Base-by-base conservation (phyloP, 1,140 invertebrate genomes). In the Marisa cornuarietis region DNA sequence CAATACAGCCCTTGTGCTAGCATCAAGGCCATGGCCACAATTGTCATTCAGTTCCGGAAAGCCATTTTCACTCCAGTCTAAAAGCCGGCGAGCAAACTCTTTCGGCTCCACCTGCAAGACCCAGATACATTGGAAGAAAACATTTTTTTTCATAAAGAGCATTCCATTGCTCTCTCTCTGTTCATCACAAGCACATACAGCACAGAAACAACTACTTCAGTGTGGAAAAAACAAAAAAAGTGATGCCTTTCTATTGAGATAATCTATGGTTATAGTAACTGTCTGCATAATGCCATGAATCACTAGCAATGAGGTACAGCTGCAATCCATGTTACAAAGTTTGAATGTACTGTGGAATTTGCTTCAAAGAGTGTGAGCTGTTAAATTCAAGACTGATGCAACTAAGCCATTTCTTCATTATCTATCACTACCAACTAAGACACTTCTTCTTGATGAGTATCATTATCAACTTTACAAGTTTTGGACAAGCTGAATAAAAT, bases 51-150 rank as follows among this genome's bases (percentile, higher is more conserved):
- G 65, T 68, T 90, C 89, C 24, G 82, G 83, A 69, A 89, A 86
- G n/a, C 89, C 89, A 69, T 80, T 74, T 71, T 90, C 85, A 65
- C 79, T 79, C 89, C 89, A 90, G 16, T 85, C 85, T 83, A 88
- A 87, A 31, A 90, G 78, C 66, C 84, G 82, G 52, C 83, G 85
- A 6, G 86, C 85, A 81, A 88, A 87, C 71, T 89, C 86, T 42
- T 79, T 76, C 11, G 84, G 81, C 20, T 84, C 81, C 54, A 87
- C 83, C 87, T 88, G 78, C 7, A 58, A 63, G 26, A 31, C 61
- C 16, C 20, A 68, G 65, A 68, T 14, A 69, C 51, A 49, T 16
- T 11, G 16, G 16, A 73, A 54, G 51, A 16, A 16, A 13, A 16
- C 71, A 22, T 24, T 42, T 51, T 11, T 7, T 7, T 20, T 51